phyloP scores from a whole-genome alignment of 2,797 vertebrate genomes.

The Anguilla obscura region DNA sequence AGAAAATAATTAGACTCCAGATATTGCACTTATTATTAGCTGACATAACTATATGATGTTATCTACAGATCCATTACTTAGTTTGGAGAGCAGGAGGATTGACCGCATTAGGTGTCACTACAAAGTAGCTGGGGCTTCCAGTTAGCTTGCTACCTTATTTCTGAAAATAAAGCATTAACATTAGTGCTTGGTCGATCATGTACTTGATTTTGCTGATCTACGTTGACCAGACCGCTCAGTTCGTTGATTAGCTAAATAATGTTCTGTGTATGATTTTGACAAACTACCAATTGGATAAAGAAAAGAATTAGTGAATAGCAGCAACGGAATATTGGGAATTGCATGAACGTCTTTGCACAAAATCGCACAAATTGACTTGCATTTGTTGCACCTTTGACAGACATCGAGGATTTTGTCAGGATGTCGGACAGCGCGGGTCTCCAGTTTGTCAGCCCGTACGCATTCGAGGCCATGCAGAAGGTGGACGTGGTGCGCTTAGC shows the following conservation, averaged over 20 bases:
- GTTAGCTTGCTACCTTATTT: not conserved
- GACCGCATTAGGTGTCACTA: too few relatives aligned
- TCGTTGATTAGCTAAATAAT: not conserved
- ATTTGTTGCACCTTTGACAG: not conserved
- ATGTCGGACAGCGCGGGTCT: slow-evolving; percentile 85
- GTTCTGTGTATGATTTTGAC: not conserved
- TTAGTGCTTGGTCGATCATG: not conserved
- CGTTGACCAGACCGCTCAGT: not conserved
- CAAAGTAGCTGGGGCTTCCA: too few relatives aligned
- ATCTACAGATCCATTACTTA: not conserved
- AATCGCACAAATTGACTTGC: not conserved
- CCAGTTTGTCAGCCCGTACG: slow-evolving; percentile 91
- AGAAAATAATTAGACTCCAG: not conserved
- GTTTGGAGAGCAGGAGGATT: not conserved
- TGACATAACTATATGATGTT: not conserved
- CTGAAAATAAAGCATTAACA: not conserved
- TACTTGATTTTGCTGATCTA: not conserved
- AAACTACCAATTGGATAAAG: not conserved
- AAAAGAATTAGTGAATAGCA: not conserved
- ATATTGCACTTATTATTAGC: too few relatives aligned
- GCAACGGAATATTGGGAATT: not conserved
- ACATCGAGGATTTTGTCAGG: slow-evolving; percentile 15
- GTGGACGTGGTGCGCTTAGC: slow-evolving; percentile 90
- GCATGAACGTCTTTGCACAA: not conserved
- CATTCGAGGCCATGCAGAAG: slow-evolving; percentile 98